Percentiles rank a stretch among this genome's conserved stretches.
Conservation (phyloP, 2,797 vertebrate genomes). For the Neosilurus mollespiculum region DNA sequence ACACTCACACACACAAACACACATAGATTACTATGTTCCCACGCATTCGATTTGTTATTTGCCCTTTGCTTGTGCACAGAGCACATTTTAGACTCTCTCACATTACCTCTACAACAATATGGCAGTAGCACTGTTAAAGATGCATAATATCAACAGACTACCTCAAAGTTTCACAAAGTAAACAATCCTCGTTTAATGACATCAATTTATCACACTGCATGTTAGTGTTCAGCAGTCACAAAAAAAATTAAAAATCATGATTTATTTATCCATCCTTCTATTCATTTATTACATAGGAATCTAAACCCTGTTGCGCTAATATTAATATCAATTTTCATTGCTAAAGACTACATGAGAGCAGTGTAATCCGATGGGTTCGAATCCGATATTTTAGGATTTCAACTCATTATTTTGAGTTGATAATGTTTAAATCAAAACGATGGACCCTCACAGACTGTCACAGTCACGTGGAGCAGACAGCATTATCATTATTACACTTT, state of each 20-base stretch:
- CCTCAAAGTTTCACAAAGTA: background rate
- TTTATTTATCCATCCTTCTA: background rate
- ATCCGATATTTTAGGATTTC: too few species aligned
- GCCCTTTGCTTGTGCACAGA: conserved; percentile 9
- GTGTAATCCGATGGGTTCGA: too few species aligned
- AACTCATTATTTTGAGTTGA: too few species aligned
- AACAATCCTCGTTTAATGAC: background rate
- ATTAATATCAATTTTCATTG: background rate
- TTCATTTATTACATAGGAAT: background rate
- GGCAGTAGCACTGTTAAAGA: background rate
- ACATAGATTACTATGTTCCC: conserved; percentile 15
- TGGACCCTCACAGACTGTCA: too few species aligned
- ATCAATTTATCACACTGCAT: background rate
- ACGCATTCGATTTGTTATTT: conserved; percentile 4
- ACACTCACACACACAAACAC: conserved; percentile 12
- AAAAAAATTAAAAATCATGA: background rate
- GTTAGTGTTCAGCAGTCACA: background rate
- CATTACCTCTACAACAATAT: conserved; percentile 29
- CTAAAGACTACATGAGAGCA: too few species aligned
- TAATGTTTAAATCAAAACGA: too few species aligned
- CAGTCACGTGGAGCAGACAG: too few species aligned
- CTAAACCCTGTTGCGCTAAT: background rate
- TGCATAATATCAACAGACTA: background rate
- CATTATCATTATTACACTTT: too few species aligned
- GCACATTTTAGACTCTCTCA: conserved; percentile 40